Conservation (phyloP, 2,113 vertebrate genomes). For the Nansenia antarctica region DNA sequence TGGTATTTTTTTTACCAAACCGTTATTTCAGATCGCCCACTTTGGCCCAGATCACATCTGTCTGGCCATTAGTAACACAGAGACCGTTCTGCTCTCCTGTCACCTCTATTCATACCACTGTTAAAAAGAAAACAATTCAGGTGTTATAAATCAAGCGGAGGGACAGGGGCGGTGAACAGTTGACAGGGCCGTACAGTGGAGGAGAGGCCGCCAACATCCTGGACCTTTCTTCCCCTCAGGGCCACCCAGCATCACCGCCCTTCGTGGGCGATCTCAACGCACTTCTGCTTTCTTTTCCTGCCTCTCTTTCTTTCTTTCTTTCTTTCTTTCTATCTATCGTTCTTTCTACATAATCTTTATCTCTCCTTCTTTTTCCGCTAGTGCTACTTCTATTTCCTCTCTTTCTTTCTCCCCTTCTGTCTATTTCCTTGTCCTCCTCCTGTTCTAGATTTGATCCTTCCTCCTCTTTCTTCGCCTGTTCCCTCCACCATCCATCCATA, state of each 20-base stretch:
- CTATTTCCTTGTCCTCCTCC: background rate
- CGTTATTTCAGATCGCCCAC: conserved; percentile 58
- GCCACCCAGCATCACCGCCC: conserved; percentile 55
- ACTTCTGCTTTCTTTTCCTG: conserved; percentile 56
- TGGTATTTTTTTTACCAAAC: too few species aligned
- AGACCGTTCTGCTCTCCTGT: conserved; percentile 26
- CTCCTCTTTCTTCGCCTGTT: conserved; percentile 44
- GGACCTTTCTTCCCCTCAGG: conserved; percentile 25
- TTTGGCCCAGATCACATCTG: conserved; percentile 59
- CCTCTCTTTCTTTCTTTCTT: conserved; percentile 14
- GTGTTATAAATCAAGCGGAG: conserved; percentile 65
- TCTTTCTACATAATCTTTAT: background rate
- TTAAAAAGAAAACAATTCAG: conserved; percentile 58
- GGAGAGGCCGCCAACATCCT: conserved; percentile 50
- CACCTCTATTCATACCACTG: conserved; percentile 48
- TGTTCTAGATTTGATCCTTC: conserved; percentile 52
- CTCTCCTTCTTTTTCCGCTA: conserved; percentile 38
- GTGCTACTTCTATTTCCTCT: conserved; percentile 15
- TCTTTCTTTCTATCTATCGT: conserved; percentile 26
- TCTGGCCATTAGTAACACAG: conserved; percentile 59
- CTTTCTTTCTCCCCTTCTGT: conserved; percentile 7
- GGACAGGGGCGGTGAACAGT: conserved; percentile 32
- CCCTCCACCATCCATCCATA: conserved; percentile 39
- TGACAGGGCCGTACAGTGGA: conserved; percentile 61
- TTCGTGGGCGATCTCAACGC: conserved; percentile 33